Conservation (phyloP, 1,140 invertebrate species). For the Drosophila subobscura region DNA sequence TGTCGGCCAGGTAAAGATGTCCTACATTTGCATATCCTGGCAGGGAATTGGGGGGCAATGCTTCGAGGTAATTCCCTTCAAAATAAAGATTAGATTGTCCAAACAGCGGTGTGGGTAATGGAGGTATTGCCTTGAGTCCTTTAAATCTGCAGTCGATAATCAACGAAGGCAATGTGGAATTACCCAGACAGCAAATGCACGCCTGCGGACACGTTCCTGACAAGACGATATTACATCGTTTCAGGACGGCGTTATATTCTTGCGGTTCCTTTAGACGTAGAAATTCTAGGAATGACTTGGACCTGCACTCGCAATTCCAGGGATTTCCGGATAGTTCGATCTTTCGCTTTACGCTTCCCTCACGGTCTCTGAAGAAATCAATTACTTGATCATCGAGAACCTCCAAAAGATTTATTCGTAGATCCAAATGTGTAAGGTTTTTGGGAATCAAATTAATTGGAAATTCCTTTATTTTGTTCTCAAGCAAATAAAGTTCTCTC, state of each 20-base stretch:
- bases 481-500: constrained; percentile 3
- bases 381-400: constrained; percentile 8
- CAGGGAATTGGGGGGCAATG: constrained; percentile 3
- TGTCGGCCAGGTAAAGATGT: constrained; percentile 10
- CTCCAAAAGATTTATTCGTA: constrained; percentile 15
- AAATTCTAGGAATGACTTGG: constrained; percentile 10
- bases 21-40: not conserved
- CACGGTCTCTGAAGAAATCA: not conserved
- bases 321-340: constrained; percentile 16
- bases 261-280: constrained; percentile 1
- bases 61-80: constrained; percentile 1
- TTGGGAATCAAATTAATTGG: not conserved
- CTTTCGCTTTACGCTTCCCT: not conserved
- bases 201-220: constrained; percentile 8
- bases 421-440: constrained; percentile 8
- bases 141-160: constrained; percentile 14
- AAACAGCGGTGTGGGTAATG: not conserved
- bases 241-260: not conserved
- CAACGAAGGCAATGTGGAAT: not conserved
- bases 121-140: constrained; percentile 7
- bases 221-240: not conserved
- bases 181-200: constrained; percentile 22
- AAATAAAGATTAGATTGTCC: constrained; percentile 7
- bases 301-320: constrained; percentile 7
- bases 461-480: constrained; percentile 9